Evolutionary conservation across 2,888 invertebrate genomes (phyloP), one percentile per base, ranked within the genome.

Genomic region (Poecilobothrus nobilitatus): DNA sequence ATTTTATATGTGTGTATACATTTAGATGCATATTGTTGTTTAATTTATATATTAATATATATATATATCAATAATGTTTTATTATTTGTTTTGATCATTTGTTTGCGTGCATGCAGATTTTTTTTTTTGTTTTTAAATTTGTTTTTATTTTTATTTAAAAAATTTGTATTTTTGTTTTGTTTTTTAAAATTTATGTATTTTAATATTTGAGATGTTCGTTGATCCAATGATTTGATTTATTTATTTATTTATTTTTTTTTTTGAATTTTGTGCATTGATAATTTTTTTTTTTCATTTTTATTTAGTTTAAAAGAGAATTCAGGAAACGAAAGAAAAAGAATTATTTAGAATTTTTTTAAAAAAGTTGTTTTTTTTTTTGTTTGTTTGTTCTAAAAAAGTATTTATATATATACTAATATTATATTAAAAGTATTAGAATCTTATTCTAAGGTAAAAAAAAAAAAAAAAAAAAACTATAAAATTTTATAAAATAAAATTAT

Each of bases 41-140:
- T 27, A 4, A 27, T 27, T 4, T 27, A 27, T 27, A 27, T 27
- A 27, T 27, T 4, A 5, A 27, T 27, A 27, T 27, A 27, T 27
- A 27, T 27, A 27, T 27, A 27, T 27, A 27, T 27, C 27, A 27
- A 27, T 27, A 27, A 27, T 67, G 44, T 66, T 73, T 71, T 69
- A 63, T 63, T 63, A 62, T 21, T 21, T 8, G 21, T 68, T 67
- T 68, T 53, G 27, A 27, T 27, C 27, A 5, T 4, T 27, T 53
- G 53, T 53, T 71, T 73, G 70, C 71, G 71, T 73, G 71, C 72
- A 72, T 71, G 72, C 68, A 69, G 69, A 69, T 69, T 68, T 70
- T 69, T 53, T 15, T 53, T 37, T 53, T 53, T 53, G 18, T 53
- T 53, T 37, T 1, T 37, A 37, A 10, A 37, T 10, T 37, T 34